Base-by-base conservation (phyloP, 2,113 vertebrate genomes). In the Eclectus roratus region DNA sequence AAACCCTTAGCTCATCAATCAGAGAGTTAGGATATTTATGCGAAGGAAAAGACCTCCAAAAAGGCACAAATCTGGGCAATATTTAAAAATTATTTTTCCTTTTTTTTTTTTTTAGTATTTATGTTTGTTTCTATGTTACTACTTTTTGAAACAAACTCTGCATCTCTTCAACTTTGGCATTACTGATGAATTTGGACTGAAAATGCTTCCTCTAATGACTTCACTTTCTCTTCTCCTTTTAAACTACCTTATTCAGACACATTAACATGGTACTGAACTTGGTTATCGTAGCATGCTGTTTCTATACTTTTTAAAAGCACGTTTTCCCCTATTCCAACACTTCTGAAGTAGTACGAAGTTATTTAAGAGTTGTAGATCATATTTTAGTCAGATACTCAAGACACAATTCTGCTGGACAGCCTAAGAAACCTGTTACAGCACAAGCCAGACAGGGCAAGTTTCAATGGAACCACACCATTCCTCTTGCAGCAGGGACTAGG, bases 271-370 rank as follows among this genome's bases (percentile, higher is more conserved):
- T 39, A 29, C 25, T 43, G 13, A 29, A 13, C 19, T 33, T 58
- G 52, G 18, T 35, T 56, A 33, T 21, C 44, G 25, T 6, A n/a
- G 7, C 0, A 0, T 50, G 7, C 37, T 17, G 4, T 21, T 72
- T 74, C 43, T 41, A 3, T 29, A 25, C 14, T 64, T 89, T 64
- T 24, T 31, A 23, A 50, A 72, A 50, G 21, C 33, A 17, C 16
- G 10, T 71, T 71, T 47, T 8, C 6, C 13, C 43, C 25, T 43
- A 24, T 61, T 55, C 39, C 50, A 61, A 29, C 17, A 25, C 39
- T 77, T 50, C 35, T 61, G 17, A 80, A 88, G 60, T 17, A 35
- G 27, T 53, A 10, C 3, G 13, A 65, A 55, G 35, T 18, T 33
- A 33, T 52, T 47, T 47, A 46, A 56, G 50, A 33, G 17, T 8